Percentiles rank a stretch among this genome's conserved stretches.
These are phyloP conservation scores for Protula sp. DNA, from an alignment of 2,888 invertebrate species.

Conservation along the genomic window DNA sequence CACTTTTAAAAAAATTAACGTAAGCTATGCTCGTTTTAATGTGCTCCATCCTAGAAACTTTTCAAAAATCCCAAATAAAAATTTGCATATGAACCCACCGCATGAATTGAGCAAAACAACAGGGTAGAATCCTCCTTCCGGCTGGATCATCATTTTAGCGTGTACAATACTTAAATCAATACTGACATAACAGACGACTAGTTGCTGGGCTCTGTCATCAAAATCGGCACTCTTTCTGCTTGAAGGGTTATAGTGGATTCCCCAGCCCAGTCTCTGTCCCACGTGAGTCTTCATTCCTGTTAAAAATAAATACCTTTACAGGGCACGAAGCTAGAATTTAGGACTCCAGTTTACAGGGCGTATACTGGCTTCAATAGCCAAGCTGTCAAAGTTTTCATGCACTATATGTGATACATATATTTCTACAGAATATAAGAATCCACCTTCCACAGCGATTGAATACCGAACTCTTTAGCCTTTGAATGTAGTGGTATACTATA, in stretches of 20 bases:
- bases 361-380: background rate
- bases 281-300: conserved; percentile 27
- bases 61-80: too few relatives aligned
- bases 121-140: conserved; percentile 46
- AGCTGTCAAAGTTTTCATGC: too few relatives aligned
- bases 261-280: conserved; percentile 43
- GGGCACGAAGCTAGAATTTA: too few relatives aligned
- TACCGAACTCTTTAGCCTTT: too few relatives aligned
- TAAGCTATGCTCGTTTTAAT: too few relatives aligned
- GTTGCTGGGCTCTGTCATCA: conserved; percentile 37
- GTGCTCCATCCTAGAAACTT: too few relatives aligned
- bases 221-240: conserved; percentile 25
- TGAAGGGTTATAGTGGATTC: conserved; percentile 41
- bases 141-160: conserved; percentile 43
- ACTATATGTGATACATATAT: too few relatives aligned
- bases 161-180: conserved; percentile 34
- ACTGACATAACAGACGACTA: conserved; percentile 44
- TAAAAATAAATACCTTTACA: conserved; percentile 5
- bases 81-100: too few relatives aligned
- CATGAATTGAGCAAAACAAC: conserved; percentile 33
- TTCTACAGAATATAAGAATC: too few relatives aligned
- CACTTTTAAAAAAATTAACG: too few relatives aligned
- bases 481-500: too few relatives aligned
- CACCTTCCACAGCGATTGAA: too few relatives aligned
- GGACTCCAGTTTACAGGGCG: background rate